Evolutionary conservation across 2,888 invertebrate genomes (phyloP).

Genomic region (Macrophya annulata): DNA sequence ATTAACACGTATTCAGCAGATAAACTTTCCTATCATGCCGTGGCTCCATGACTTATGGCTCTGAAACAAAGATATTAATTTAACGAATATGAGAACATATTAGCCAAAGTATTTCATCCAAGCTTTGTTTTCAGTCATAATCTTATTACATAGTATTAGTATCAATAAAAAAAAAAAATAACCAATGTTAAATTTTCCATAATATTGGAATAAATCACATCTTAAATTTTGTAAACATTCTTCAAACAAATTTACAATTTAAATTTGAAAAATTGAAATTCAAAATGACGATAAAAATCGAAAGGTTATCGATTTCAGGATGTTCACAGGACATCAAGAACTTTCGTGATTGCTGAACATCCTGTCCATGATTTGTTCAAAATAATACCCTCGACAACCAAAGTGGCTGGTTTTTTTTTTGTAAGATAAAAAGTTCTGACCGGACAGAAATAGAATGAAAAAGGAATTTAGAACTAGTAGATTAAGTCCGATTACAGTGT

Average conservation of each 20-base stretch:
- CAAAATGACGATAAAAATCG: background rate
- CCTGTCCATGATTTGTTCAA: too few species aligned
- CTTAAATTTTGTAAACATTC: background rate
- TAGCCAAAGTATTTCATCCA: conserved; percentile 38
- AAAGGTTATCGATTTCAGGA: background rate
- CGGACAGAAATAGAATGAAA: background rate
- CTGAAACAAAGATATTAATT: conserved; percentile 68
- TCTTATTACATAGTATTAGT: conserved; percentile 19
- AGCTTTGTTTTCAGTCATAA: conserved; percentile 58
- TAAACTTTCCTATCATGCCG: conserved; percentile 65
- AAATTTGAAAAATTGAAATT: background rate
- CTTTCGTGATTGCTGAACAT: too few species aligned
- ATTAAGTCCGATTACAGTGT: background rate
- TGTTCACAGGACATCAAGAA: too few species aligned
- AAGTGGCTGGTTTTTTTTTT: too few species aligned
- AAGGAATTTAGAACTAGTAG: background rate
- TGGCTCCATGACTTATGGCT: conserved; percentile 66
- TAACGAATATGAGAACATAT: conserved; percentile 26
- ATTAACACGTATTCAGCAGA: conserved; percentile 63
- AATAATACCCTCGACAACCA: too few species aligned
- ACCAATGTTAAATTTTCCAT: background rate
- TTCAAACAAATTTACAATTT: background rate
- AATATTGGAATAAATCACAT: conserved; percentile 23
- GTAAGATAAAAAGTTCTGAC: too few species aligned
- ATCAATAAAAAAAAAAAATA: background rate